These are phyloP conservation scores for Zele albiditarsus DNA, from an alignment of 2,888 invertebrate species.

Conservation along the genomic window DNA sequence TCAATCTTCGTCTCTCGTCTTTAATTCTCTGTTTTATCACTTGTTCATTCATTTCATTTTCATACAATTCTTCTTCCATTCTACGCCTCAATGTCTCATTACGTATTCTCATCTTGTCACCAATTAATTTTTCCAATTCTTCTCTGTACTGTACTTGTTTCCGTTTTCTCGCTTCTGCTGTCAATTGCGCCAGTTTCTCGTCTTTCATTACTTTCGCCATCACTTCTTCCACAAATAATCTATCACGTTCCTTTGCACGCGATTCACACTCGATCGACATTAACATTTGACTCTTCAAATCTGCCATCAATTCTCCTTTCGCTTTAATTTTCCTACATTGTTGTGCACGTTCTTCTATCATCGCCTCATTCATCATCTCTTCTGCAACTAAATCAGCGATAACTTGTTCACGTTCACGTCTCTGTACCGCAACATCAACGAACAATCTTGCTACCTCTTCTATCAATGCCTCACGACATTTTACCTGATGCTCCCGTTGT, in stretches of 20 bases:
- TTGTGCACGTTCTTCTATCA: slow-evolving; percentile 53
- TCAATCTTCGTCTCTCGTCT: slow-evolving; percentile 56
- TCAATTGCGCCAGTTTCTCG: slow-evolving; percentile 56
- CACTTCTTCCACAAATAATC: slow-evolving; percentile 58
- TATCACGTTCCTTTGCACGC: slow-evolving; percentile 56
- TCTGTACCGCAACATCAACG: slow-evolving; percentile 46
- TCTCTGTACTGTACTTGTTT: slow-evolving; percentile 55
- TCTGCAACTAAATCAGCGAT: slow-evolving; percentile 58
- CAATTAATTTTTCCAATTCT: slow-evolving; percentile 59
- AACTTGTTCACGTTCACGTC: slow-evolving; percentile 50
- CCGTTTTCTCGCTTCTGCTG: slow-evolving; percentile 56
- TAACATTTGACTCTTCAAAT: slow-evolving; percentile 59
- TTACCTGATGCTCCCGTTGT: slow-evolving; percentile 41
- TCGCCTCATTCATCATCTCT: slow-evolving; percentile 56
- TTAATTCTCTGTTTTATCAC: slow-evolving; percentile 43
- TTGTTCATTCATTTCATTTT: slow-evolving; percentile 45
- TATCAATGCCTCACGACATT: slow-evolving; percentile 48
- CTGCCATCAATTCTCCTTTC: slow-evolving; percentile 50
- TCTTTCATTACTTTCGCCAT: slow-evolving; percentile 60
- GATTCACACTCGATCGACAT: slow-evolving; percentile 55
- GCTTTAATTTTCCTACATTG: slow-evolving; percentile 46
- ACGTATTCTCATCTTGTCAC: slow-evolving; percentile 56
- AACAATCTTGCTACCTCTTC: slow-evolving; percentile 52
- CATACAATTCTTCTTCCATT: slow-evolving; percentile 48
- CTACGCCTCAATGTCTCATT: slow-evolving; percentile 50